Base-by-base conservation (phyloP, 2,113 vertebrate genomes). In the Aplodontia rufa region DNA sequence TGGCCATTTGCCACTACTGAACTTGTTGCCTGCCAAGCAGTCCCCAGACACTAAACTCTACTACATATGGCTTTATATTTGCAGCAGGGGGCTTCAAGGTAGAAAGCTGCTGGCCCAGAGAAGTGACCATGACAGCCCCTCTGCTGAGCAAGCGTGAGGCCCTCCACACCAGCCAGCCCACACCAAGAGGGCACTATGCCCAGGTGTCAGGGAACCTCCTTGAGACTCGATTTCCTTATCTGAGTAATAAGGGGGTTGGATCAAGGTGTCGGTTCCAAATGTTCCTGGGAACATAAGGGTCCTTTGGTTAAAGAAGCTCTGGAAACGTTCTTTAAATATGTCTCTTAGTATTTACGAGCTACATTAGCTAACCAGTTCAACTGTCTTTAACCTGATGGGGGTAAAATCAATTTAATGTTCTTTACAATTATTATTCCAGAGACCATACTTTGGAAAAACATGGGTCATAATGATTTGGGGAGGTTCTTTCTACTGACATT, bases 11-110 rank as follows among this genome's bases (percentile, higher is more conserved):
- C 71, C 84, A 51, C 89, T 66, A 84, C 60, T 16, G 49, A 51
- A 96, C n/a, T 85, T 92, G 75, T 66, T 81, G 78, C 37, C 71
- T 81, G 90, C 66, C 90, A 76, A 40, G 66, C 20, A 4, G 24
- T 82, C 28, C 49, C 69, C 69, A 51, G 58, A 45, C 24, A 19
- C 26, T 60, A 86, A 42, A 60, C 47, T 75, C 37, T 45, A 5
- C 37, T 37, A 37, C 26, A 19, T 4, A 20, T 20, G 14, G 24
- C 69, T 87, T 87, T 79, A 12, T n/a, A 11, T 90, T n/a, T 49
- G 17, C 24, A 4, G 40, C 5, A 5, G 13, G 8, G 8, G 24
- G 35, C 11, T 5, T 2, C 30, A n/a, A 6, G 47, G 58, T 35
- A 5, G 53, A 83, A 78, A 24, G 45, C 51, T 53, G 13, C 60